Conservation (phyloP, 2,888 invertebrate species). For the Epistrophe eligans region DNA sequence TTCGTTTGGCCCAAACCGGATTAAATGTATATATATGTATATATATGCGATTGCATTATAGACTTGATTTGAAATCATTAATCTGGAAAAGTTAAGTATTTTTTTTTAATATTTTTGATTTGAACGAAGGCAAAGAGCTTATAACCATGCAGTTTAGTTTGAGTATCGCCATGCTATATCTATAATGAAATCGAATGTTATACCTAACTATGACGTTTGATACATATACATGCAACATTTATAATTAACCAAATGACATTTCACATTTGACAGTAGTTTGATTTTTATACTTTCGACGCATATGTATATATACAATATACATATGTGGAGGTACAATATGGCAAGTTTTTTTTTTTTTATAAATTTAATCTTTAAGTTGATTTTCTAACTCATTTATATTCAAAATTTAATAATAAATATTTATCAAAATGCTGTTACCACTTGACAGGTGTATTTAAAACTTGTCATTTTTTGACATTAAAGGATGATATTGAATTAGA, state of each 20-base stretch:
- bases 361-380: background rate
- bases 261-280: background rate
- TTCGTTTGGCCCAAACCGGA: constrained; percentile 42
- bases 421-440: background rate
- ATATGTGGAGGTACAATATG: background rate
- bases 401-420: background rate
- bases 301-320: background rate
- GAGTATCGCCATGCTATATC: constrained; percentile 4
- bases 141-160: constrained; percentile 14
- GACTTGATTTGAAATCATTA: constrained; percentile 35
- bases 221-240: background rate
- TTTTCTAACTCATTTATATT: background rate
- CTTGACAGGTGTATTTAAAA: background rate
- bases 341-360: background rate
- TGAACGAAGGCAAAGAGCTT: background rate
- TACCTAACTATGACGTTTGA: background rate
- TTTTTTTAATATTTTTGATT: constrained; percentile 3
- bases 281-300: background rate
- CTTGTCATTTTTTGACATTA: background rate
- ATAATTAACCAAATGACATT: constrained; percentile 14
- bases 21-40: constrained; percentile 2
- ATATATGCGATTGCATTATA: constrained; percentile 12
- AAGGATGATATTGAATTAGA: background rate
- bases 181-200: constrained; percentile 6
- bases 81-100: constrained; percentile 8